A percentile compares a stretch with the other conserved stretches of the same genome.
phyloP scores from a whole-genome alignment of 1,140 invertebrate genomes.

The Gonatopus flavifemur region DNA sequence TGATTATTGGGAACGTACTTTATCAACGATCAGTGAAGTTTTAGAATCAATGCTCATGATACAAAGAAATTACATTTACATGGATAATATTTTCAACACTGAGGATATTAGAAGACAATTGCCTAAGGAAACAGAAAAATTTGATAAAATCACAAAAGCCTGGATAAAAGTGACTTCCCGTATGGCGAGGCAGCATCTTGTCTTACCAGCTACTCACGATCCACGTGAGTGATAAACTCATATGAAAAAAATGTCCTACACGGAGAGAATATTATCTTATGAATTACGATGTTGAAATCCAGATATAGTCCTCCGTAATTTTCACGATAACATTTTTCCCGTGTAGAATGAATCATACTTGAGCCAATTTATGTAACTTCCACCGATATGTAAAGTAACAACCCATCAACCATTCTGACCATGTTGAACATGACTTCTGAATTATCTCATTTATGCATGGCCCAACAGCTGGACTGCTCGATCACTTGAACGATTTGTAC shows the following conservation, averaged over 20 bases:
- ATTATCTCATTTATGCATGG: too few relatives aligned
- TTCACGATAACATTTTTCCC: too few relatives aligned
- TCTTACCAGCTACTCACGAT: conserved; percentile 42
- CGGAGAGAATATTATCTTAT: too few relatives aligned
- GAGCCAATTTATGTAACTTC: too few relatives aligned
- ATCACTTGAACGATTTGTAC: conserved; percentile 66
- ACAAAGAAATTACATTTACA: conserved; percentile 81
- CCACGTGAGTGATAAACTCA: conserved; percentile 40
- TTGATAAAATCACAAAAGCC: conserved; percentile 69
- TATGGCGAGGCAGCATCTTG: conserved; percentile 40
- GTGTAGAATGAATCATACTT: too few relatives aligned
- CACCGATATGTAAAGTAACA: too few relatives aligned
- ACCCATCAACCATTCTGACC: too few relatives aligned
- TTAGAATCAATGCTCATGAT: conserved; percentile 75
- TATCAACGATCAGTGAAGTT: conserved; percentile 77
- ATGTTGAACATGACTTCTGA: too few relatives aligned
- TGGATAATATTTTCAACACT: conserved; percentile 83
- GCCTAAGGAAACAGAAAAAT: conserved; percentile 74
- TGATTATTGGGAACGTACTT: conserved; percentile 74
- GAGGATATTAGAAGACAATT: conserved; percentile 84
- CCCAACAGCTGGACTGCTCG: conserved; percentile 58
- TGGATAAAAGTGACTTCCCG: conserved; percentile 72
- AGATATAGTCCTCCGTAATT: too few relatives aligned
- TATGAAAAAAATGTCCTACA: neutral
- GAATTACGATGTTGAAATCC: too few relatives aligned